Base-by-base conservation (phyloP, 2,888 invertebrate species). In the Mongoloraphidia duomilia region DNA sequence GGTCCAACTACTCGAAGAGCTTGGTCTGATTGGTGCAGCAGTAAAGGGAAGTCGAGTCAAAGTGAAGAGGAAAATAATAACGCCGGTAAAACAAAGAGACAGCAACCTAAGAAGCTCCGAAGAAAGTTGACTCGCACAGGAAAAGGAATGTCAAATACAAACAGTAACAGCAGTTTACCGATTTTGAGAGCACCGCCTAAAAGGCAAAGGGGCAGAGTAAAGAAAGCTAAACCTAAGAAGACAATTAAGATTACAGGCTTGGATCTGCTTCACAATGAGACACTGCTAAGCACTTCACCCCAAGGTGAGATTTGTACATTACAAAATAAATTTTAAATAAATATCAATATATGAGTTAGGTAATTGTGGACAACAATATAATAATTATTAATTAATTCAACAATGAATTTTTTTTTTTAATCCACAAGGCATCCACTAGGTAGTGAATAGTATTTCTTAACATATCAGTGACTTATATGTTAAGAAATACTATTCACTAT, bases 261-360 rank as follows among this genome's bases (percentile, higher is more conserved):
- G 58, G 92, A 93, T 71, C 73, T 91, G 58, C 70, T 93, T 56
- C 92, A 93, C 67, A 87, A 84, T 59, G 85, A 91, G 67, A 93
- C 93, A 37, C 72, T 93, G 56, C 76, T 90, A 8, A 91, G 91
- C 62, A 91, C 91, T 13, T 81, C 86, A 17, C 80, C 81, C 46
- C 85, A 85, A 65, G 79, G 78, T 69, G 66, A 49, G 34, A 41
- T 5, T 26, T 26, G 6, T 6, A 6, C 26, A 6, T 26, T 26
- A 6, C 26, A 5, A 3, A 26, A 26, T 6, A 26, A 3, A 26
- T 26, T 26, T 26, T 26, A 6, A 26, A n/a, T n/a, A n/a, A n/a
- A n/a, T n/a, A n/a, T n/a, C n/a, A n/a, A n/a, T n/a, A n/a, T n/a
- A n/a, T n/a, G n/a, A n/a, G n/a, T n/a, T n/a, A n/a, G n/a, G n/a